Evolutionary conservation across 2,888 invertebrate genomes (phyloP).

Genomic region (Diloba caeruleocephala): DNA sequence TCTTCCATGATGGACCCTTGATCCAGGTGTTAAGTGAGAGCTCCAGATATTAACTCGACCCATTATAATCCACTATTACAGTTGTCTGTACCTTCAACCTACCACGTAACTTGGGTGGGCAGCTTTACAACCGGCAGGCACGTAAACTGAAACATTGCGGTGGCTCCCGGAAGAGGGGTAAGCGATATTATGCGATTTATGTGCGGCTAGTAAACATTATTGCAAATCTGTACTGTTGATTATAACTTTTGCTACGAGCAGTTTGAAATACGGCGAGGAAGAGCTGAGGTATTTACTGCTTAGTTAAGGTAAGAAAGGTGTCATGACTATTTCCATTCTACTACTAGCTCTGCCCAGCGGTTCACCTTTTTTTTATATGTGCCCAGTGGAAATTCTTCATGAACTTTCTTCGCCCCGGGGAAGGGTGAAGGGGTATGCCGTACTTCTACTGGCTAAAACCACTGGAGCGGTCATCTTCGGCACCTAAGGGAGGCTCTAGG

Average conservation of each 20-base stretch:
- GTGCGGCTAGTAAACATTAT: slow-evolving; percentile 52
- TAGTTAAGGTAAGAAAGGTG: neutral
- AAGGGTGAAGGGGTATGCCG: no score
- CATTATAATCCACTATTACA: no score
- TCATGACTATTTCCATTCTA: neutral
- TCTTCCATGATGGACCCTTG: no score
- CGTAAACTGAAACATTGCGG: slow-evolving; percentile 42
- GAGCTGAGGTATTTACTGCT: neutral
- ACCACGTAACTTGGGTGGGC: slow-evolving; percentile 32
- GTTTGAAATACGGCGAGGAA: neutral
- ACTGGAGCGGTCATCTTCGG: no score
- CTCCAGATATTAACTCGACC: no score
- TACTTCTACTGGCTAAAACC: no score
- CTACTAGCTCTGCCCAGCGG: no score
- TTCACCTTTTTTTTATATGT: no score
- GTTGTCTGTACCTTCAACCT: slow-evolving; percentile 10
- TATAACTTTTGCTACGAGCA: slow-evolving; percentile 28
- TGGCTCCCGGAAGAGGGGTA: slow-evolving; percentile 53
- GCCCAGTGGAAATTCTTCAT: no score
- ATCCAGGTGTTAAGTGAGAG: no score
- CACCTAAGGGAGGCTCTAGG: no score
- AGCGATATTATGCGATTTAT: slow-evolving; percentile 52
- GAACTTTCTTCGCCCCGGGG: no score
- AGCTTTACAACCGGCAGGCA: slow-evolving; percentile 37
- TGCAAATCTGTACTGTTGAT: slow-evolving; percentile 54